These are phyloP conservation scores for Drosophila anomelani DNA, from an alignment of 2,888 invertebrate species.

Conservation along the genomic window DNA sequence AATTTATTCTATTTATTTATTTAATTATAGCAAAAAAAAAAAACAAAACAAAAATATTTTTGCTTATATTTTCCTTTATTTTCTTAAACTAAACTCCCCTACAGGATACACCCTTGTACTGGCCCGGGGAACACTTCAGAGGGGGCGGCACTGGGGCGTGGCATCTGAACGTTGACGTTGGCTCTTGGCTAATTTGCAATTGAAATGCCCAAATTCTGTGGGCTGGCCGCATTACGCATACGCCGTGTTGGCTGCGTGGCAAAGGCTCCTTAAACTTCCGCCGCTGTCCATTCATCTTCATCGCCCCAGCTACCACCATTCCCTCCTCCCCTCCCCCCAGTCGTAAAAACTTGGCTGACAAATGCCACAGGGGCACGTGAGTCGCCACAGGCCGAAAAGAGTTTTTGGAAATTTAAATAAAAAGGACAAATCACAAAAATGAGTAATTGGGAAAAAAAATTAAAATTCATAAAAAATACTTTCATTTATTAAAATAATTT, in stretches of 20 bases:
- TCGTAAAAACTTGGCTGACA: slow-evolving; percentile 24
- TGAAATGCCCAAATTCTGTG: slow-evolving; percentile 73
- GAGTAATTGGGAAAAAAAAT: neutral
- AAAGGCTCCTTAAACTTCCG: slow-evolving; percentile 33
- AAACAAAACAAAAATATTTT: no score
- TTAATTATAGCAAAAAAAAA: no score
- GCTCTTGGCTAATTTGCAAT: slow-evolving; percentile 71
- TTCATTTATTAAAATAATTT: neutral
- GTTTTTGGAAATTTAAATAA: neutral
- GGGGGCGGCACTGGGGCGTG: slow-evolving; percentile 4
- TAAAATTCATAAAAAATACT: neutral
- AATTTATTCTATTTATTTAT: no score
- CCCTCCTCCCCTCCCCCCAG: no score
- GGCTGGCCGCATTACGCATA: slow-evolving; percentile 65
- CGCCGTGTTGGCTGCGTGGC: slow-evolving; percentile 52
- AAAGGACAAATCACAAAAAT: neutral
- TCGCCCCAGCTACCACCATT: neutral
- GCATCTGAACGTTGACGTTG: slow-evolving; percentile 35
- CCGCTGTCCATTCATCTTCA: slow-evolving; percentile 23
- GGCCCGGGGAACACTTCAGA: slow-evolving; percentile 47
- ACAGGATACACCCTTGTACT: neutral
- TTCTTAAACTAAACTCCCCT: neutral
- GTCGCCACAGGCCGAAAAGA: slow-evolving; percentile 13
- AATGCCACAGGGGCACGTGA: slow-evolving; percentile 37
- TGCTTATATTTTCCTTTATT: no score